Base-by-base conservation (phyloP, 2,113 vertebrate species). In the Xyliphius kryptos region DNA sequence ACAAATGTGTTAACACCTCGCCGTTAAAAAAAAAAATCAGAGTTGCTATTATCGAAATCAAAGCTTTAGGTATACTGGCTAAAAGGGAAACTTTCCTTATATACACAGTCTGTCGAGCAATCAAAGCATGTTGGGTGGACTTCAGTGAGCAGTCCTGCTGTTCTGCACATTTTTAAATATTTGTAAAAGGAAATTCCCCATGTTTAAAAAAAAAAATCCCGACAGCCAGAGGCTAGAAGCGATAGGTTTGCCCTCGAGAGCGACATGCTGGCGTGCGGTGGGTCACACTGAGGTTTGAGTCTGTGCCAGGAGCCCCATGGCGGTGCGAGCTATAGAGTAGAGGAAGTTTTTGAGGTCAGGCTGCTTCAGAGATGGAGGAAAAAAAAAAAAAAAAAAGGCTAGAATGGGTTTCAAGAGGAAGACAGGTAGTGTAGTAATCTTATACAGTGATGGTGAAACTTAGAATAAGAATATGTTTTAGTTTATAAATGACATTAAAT, bases 151-250 rank as follows among this genome's bases (percentile, higher is more conserved):
- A 19, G 14, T 49, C 58, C 61, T 46, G 41, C 60, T 69, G 72
- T 71, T 64, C 62, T 63, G 59, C 47, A 50, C 61, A 56, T 70
- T 72, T 73, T 57, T 77, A 76, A 81, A 78, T 80, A 73, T 80
- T 81, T 79, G 72, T 15, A 55, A 58, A 80, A 67, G 76, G 76
- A 82, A 80, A 74, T 63, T 58, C 73, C 72, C 66, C 54, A 26
- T 43, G 54, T 59, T 59, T 26, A 26, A 67, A 65, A 32, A 60
- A 70, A 79, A 61, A 61, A 73, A n/a, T 41, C 51, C 55, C 19
- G 50, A 37, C 36, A 51, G 61, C 36, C 11, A 32, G 46, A 49
- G 67, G 56, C 41, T 36, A 20, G 63, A 61, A 65, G 61, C 57
- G 61, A 50, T 51, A 59, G 70, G 56, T 66, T 67, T 13, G 66